Evolutionary conservation across 1,140 invertebrate species (phyloP), one percentile per base, ranked within the genome.

Genomic region (Eriocheir sinensis): DNA sequence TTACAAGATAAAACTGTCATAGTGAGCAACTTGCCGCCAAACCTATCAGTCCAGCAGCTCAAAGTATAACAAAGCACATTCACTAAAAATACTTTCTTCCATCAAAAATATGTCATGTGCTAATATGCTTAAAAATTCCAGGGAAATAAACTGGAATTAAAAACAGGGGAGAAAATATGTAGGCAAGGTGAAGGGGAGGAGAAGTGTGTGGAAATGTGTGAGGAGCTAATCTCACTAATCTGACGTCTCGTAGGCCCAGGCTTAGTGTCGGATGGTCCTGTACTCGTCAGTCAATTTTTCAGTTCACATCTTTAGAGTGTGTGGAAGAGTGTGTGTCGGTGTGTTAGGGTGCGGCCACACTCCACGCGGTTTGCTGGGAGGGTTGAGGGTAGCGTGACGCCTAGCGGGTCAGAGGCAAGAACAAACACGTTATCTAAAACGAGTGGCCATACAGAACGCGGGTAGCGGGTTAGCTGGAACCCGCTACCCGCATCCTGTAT

Each of bases 31-130:
- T 60, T 60, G 4, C 2, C n/a, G 60, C n/a, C 60, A n/a, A 72
- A 72, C 17, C n/a, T 72, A n/a, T 72, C 60, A 21, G 60, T 21
- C n/a, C 21, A 72, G n/a, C 60, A 72, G 60, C n/a, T 72, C 21
- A n/a, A 72, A n/a, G n/a, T 72, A 72, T 72, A 72, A 27, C 60
- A n/a, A 72, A 72, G 60, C 60, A 72, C 60, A 72, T 72, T n/a
- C 60, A 72, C 21, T 72, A 72, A 72, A 72, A 72, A 72, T 72
- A 72, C 60, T 72, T n/a, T n/a, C 60, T 72, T 72, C 60, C 60
- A 72, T 72, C 60, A 72, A 72, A 72, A 72, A 72, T 72, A 72
- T 72, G 60, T 72, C 21, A 72, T 72, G 60, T n/a, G n/a, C n/a
- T 72, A n/a, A 72, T 72, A n/a, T 17, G n/a, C 60, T 72, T 72